A percentile compares a stretch with the other conserved stretches of the same genome.
phyloP scores from a whole-genome alignment of 2,113 vertebrate genomes.

The Oostethus manadensis region DNA sequence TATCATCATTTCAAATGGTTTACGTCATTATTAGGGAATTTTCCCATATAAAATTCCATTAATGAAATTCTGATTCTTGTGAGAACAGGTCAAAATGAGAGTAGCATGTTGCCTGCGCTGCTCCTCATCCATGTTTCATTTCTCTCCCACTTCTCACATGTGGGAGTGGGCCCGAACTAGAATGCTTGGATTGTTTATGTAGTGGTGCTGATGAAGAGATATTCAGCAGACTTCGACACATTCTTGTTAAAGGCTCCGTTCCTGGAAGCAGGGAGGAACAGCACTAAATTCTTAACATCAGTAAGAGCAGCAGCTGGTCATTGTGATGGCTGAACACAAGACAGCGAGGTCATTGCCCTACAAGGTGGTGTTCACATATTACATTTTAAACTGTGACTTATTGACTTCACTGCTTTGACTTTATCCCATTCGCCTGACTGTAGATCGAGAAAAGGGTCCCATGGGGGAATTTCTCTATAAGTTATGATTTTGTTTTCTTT shows the following conservation, averaged over 20 bases:
- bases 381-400: slow-evolving; percentile 13
- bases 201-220: slow-evolving; percentile 56
- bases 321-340: slow-evolving; percentile 34
- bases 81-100: slow-evolving; percentile 8
- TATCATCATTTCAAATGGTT: background rate
- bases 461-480: background rate
- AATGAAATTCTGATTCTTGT: background rate
- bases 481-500: slow-evolving; percentile 30
- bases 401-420: slow-evolving; percentile 4
- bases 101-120: background rate
- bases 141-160: slow-evolving; percentile 33
- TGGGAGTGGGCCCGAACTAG: slow-evolving; percentile 40
- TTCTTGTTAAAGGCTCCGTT: slow-evolving; percentile 55
- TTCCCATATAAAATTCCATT: background rate
- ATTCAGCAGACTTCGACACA: slow-evolving; percentile 58
- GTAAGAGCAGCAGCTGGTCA: slow-evolving; percentile 44
- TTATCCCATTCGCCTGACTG: slow-evolving; percentile 7
- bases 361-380: slow-evolving; percentile 10
- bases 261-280: slow-evolving; percentile 50
- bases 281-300: slow-evolving; percentile 39
- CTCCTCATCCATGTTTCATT: slow-evolving; percentile 7
- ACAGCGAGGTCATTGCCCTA: slow-evolving; percentile 16
- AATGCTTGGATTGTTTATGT: slow-evolving; percentile 55
- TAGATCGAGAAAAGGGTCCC: background rate
- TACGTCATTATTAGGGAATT: background rate